phyloP scores from a whole-genome alignment of 2,113 vertebrate genomes.

The Tragelaphus imberbis region DNA sequence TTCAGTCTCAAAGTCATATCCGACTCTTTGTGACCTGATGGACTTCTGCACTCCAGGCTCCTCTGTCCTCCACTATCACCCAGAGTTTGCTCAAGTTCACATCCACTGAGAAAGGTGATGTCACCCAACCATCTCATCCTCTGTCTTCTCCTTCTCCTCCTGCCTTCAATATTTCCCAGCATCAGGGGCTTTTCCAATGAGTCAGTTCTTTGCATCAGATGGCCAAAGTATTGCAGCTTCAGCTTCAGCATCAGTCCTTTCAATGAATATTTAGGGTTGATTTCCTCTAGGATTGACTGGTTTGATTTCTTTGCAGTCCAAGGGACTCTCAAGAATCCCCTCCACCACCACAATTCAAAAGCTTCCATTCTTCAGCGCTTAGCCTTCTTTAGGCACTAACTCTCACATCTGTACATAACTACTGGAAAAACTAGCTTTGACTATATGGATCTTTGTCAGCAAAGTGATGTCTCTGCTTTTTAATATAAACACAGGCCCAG shows the following conservation, averaged over 20 bases:
- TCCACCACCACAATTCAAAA: background rate
- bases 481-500: background rate
- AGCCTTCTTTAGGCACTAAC: background rate
- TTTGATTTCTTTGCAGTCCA: background rate
- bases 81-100: background rate
- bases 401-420: background rate
- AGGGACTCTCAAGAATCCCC: background rate
- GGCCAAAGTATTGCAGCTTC: background rate
- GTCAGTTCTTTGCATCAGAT: background rate
- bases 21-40: background rate
- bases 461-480: background rate
- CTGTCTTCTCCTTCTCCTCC: background rate
- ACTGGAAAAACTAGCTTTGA: background rate
- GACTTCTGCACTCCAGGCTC: background rate
- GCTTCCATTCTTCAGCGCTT: background rate
- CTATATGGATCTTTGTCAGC: background rate
- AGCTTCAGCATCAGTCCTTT: background rate
- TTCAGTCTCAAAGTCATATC: accelerated
- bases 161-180: background rate
- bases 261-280: background rate
- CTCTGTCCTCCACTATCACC: background rate
- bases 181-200: background rate
- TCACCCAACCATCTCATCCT: background rate
- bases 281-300: background rate
- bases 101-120: background rate